Conservation (phyloP, 1,140 invertebrate species). For the Anadara kagoshimensis region DNA sequence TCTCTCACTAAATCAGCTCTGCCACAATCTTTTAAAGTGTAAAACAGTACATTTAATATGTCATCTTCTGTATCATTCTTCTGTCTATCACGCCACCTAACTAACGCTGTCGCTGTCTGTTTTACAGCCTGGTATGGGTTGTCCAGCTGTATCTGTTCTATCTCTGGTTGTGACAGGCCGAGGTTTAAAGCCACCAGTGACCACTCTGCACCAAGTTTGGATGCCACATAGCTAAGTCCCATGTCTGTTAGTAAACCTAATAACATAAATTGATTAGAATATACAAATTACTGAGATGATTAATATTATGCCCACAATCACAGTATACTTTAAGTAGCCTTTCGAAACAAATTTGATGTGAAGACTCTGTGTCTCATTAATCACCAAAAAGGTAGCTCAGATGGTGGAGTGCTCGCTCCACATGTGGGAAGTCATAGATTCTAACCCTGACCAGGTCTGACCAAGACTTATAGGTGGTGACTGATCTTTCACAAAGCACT, state of each 20-base stretch:
- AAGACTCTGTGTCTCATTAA: too few species aligned
- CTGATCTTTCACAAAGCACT: too few species aligned
- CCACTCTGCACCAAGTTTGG: conserved; percentile 61
- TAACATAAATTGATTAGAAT: too few species aligned
- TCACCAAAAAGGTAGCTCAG: too few species aligned
- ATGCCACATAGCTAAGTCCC: conserved; percentile 54
- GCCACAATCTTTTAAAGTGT: conserved; percentile 22
- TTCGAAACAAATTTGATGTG: too few species aligned
- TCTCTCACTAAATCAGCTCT: conserved; percentile 40
- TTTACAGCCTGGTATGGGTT: conserved; percentile 42
- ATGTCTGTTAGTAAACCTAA: conserved; percentile 38
- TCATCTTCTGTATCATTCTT: conserved; percentile 12
- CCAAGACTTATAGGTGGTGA: too few species aligned
- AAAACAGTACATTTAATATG: conserved; percentile 33
- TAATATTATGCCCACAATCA: too few species aligned
- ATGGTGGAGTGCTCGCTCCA: too few species aligned
- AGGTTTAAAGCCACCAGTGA: conserved; percentile 48
- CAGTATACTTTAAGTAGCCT: too few species aligned
- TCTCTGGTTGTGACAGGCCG: conserved; percentile 52
- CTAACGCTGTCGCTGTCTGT: conserved; percentile 41
- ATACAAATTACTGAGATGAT: too few species aligned
- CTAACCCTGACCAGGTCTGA: too few species aligned
- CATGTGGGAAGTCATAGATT: too few species aligned
- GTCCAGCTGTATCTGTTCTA: conserved; percentile 63
- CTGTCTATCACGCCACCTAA: conserved; percentile 39